A percentile compares a stretch with the other conserved stretches of the same genome.
Evolutionary conservation across 2,888 invertebrate species (phyloP).

Genomic region (Pseudolycoriella hygida): DNA sequence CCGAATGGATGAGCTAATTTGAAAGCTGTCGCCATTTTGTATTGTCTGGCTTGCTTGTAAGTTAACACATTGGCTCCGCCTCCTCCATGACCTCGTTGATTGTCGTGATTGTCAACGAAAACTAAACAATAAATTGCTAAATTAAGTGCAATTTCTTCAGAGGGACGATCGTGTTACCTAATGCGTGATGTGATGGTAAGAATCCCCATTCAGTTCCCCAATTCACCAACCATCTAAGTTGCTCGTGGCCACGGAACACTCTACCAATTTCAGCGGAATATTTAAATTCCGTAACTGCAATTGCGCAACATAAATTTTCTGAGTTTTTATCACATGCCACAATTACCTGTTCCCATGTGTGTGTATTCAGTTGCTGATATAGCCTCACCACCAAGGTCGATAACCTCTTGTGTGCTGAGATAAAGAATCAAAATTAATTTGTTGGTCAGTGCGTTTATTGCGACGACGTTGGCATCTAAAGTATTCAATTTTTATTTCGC

Average conservation of each 20-base stretch:
- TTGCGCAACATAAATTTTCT: no score
- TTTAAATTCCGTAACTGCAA: conserved; percentile 45
- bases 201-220: conserved; percentile 32
- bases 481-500: no score
- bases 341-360: conserved; percentile 25
- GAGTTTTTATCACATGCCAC: no score
- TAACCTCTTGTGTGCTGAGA: conserved; percentile 44
- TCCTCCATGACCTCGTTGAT: conserved; percentile 59
- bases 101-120: conserved; percentile 86
- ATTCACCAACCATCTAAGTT: conserved; percentile 31
- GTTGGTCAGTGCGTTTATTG: no score
- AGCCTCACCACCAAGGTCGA: conserved; percentile 41
- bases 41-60: conserved; percentile 44
- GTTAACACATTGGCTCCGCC: conserved; percentile 42
- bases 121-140: conserved; percentile 38
- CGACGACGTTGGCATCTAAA: no score
- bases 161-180: no score
- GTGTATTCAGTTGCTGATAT: conserved; percentile 28
- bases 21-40: conserved; percentile 70
- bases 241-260: conserved; percentile 37
- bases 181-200: conserved; percentile 21
- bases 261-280: conserved; percentile 35
- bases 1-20: conserved; percentile 77
- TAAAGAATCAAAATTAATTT: no score
- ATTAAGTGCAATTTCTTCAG: no score